A percentile compares a stretch with the other conserved stretches of the same genome.
Conservation (phyloP, 2,888 invertebrate genomes). For the Apeira syringaria region DNA sequence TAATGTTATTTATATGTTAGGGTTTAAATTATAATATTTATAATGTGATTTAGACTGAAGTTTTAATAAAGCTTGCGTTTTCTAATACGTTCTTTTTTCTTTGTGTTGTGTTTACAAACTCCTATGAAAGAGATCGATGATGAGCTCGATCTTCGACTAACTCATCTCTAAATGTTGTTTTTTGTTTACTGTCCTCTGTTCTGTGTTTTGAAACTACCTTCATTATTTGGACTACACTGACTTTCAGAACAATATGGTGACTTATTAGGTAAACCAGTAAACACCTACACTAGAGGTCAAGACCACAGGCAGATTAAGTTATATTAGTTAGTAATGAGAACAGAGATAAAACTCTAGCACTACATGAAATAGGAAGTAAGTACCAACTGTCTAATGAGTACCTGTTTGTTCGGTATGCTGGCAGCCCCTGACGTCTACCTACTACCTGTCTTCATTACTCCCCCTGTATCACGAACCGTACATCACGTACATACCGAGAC, state of each 20-base stretch:
- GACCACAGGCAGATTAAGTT: too few species aligned
- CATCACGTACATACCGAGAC: constrained; percentile 68
- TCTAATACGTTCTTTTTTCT: constrained; percentile 65
- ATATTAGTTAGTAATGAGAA: neutral
- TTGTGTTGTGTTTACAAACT: constrained; percentile 54
- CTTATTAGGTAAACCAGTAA: too few species aligned
- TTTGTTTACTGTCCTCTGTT: constrained; percentile 22
- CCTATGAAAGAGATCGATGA: constrained; percentile 55
- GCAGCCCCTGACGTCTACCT: constrained; percentile 72
- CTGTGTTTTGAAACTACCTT: constrained; percentile 6
- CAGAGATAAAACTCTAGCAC: neutral
- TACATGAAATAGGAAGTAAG: neutral
- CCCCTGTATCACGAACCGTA: constrained; percentile 71
- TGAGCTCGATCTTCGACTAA: constrained; percentile 69
- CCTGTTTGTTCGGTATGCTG: constrained; percentile 35
- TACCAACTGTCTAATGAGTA: constrained; percentile 12
- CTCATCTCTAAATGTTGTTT: constrained; percentile 37
- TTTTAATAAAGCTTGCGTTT: constrained; percentile 82
- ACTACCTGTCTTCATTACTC: constrained; percentile 68
- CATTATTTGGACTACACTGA: constrained; percentile 2
- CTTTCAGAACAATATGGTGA: neutral
- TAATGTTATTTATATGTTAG: constrained; percentile 57
- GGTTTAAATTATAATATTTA: constrained; percentile 54
- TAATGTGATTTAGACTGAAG: constrained; percentile 76
- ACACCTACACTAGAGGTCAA: too few species aligned